Evolutionary conservation across 2,888 invertebrate genomes (phyloP), one percentile per base, ranked within the genome.

Genomic region (Limnephilus auricula): DNA sequence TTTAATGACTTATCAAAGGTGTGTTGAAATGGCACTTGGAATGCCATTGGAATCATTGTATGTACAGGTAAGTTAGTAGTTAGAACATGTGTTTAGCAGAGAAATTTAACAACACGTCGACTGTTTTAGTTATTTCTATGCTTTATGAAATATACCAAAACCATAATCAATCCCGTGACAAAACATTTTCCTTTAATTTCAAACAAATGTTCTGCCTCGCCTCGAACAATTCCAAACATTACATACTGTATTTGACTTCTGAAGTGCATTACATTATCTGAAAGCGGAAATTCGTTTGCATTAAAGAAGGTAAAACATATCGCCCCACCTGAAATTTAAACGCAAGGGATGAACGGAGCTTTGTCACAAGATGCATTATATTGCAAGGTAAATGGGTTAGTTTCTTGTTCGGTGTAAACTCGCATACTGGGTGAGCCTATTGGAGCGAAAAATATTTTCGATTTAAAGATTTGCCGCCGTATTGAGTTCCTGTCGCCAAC

Each of bases 391-490:
- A 25, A n/a, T 1, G 65, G 65, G 65, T 25, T 25, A 65, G 25
- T 65, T 34, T 82, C 34, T 82, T 82, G 82, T 40, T 34, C 30
- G 34, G 34, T n/a, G 85, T 25, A 30, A 40, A 37, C 85, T 30
- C 85, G 85, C 85, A 30, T 85, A 85, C 40, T 15, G n/a, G 85
- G 40, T 40, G 40, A 10, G 85, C 85, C 45, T 80, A 89, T 82
- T 82, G 80, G 50, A n/a, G 65, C 82, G 50, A 32, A 50, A 30
- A 89, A 82, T 12, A 89, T 82, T 89, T 89, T 89, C 89, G 31
- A 89, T 89, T 89, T 89, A 82, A 89, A 80, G 89, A 80, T 89
- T 89, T 80, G 82, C 40, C 89, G 83, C 50, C 40, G 32, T 31
- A 83, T 83, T 83, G 82, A 83, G 89, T 83, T 89, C 65, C 50